These are phyloP conservation scores for Oscheius sp. DNA, from an alignment of 1,140 invertebrate species.

Conservation along the genomic window DNA sequence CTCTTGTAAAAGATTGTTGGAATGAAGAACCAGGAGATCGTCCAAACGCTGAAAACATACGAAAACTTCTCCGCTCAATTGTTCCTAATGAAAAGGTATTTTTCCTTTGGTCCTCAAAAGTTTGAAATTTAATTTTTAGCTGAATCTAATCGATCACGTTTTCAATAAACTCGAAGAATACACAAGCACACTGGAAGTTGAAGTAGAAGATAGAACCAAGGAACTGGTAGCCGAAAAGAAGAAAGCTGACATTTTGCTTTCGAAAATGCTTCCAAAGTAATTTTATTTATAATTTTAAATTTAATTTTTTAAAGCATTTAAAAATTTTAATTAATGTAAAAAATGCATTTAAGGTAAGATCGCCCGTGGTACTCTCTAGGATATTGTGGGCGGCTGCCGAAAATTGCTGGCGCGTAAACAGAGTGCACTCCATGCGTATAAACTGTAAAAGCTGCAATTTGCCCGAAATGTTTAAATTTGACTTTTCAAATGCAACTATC, in stretches of 20 bases:
- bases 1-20: constrained; percentile 44
- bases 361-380: too few species aligned
- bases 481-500: too few species aligned
- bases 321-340: too few species aligned
- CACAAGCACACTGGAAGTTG: constrained; percentile 30
- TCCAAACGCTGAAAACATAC: constrained; percentile 25
- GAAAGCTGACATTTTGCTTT: constrained; percentile 44
- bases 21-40: constrained; percentile 28
- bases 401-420: too few species aligned
- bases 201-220: constrained; percentile 45
- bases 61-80: constrained; percentile 13
- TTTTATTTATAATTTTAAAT: neutral
- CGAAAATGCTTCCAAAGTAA: constrained; percentile 46
- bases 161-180: constrained; percentile 47
- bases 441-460: too few species aligned
- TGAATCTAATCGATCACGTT: constrained; percentile 61
- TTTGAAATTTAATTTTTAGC: neutral
- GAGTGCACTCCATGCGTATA: too few species aligned
- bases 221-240: constrained; percentile 47
- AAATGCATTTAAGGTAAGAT: too few species aligned
- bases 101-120: neutral
- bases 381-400: too few species aligned
- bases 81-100: constrained; percentile 18
- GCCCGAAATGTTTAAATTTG: too few species aligned
- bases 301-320: too few species aligned